Conservation (phyloP, 2,888 invertebrate genomes). For the Tenthredo distinguenda region DNA sequence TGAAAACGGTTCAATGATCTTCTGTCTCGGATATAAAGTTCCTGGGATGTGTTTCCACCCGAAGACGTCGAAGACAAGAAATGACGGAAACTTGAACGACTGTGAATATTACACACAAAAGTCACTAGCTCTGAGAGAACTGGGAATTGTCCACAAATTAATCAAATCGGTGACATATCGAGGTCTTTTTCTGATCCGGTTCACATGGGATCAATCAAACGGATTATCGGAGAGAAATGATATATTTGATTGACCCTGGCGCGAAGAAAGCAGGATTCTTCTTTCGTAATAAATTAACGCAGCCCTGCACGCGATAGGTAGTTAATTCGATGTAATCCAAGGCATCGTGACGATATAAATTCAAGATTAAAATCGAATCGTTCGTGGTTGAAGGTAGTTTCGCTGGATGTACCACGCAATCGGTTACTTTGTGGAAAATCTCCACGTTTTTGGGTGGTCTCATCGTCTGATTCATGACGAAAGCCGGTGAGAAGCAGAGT, state of each 20-base stretch:
- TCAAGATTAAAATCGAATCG: slow-evolving; percentile 2
- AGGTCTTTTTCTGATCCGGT: neutral
- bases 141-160: too few relatives aligned
- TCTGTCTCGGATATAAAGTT: too few relatives aligned
- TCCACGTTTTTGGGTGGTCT: neutral
- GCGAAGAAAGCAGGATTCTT: neutral
- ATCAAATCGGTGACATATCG: neutral
- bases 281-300: neutral
- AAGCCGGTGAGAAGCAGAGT: neutral
- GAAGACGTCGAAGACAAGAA: too few relatives aligned
- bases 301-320: slow-evolving; percentile 23
- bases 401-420: slow-evolving; percentile 1
- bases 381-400: slow-evolving; percentile 28
- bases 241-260: neutral
- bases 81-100: too few relatives aligned
- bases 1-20: too few relatives aligned
- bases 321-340: neutral
- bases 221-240: neutral
- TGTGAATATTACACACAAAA: too few relatives aligned
- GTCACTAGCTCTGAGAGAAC: too few relatives aligned
- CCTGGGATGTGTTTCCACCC: too few relatives aligned
- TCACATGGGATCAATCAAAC: neutral
- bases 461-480: neutral
- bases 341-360: neutral
- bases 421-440: neutral